phyloP scores from a whole-genome alignment of 2,888 invertebrate genomes.

The Torymus aiolomorphi region DNA sequence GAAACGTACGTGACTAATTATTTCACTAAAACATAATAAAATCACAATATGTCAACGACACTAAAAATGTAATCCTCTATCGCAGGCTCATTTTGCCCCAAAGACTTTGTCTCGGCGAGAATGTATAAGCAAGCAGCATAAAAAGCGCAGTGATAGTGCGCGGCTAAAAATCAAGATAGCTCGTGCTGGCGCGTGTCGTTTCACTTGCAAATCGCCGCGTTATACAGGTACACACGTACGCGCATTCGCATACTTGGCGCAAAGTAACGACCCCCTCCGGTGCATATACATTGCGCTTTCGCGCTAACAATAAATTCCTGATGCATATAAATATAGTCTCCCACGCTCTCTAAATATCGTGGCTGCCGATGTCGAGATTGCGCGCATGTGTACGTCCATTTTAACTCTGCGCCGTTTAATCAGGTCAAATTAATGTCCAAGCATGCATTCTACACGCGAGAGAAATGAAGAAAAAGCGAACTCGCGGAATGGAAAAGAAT shows the following conservation, averaged over 20 bases:
- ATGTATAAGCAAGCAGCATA: conserved; percentile 7
- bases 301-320: conserved; percentile 17
- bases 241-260: neutral
- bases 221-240: neutral
- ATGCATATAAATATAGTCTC: conserved; percentile 26
- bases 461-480: conserved; percentile 35
- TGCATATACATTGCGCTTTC: conserved; percentile 24
- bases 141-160: conserved; percentile 4
- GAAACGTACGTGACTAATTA: no score
- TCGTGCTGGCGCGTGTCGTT: neutral
- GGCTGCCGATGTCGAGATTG: neutral
- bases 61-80: no score
- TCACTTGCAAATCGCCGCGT: conserved; percentile 30
- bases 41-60: no score
- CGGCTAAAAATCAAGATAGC: conserved; percentile 20
- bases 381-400: no score
- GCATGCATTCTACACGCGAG: neutral
- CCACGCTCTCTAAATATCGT: conserved; percentile 12
- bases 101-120: neutral
- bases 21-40: no score
- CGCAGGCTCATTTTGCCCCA: no score
- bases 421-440: neutral
- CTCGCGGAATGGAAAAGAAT: conserved; percentile 41
- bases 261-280: conserved; percentile 6
- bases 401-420: no score